A percentile compares a stretch with the other conserved stretches of the same genome.
Conservation (phyloP, 2,888 invertebrate species). For the Coremacera marginata region DNA sequence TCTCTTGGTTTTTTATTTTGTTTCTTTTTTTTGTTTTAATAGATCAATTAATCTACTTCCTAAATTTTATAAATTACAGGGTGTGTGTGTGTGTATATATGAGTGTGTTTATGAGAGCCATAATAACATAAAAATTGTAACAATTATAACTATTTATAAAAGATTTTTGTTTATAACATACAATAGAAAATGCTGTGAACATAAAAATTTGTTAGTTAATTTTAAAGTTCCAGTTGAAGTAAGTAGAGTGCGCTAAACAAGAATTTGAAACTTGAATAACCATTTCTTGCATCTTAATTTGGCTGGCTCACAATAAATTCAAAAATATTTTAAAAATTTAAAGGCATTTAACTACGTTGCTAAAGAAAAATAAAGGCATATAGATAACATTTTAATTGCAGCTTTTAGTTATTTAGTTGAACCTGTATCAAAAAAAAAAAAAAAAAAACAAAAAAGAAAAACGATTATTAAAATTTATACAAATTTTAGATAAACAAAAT, state of each 20-base stretch:
- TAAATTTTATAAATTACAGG: constrained; percentile 28
- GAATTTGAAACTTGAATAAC: too few species aligned
- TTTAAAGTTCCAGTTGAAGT: too few species aligned
- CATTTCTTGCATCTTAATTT: too few species aligned
- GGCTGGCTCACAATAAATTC: too few species aligned
- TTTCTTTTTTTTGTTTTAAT: background rate
- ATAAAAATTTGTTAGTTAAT: background rate
- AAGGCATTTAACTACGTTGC: too few species aligned
- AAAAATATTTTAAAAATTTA: too few species aligned
- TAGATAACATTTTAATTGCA: background rate
- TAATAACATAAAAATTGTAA: too few species aligned
- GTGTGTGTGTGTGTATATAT: background rate
- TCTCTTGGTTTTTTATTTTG: background rate
- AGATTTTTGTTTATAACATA: background rate
- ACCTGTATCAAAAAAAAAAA: background rate
- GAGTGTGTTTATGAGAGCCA: background rate
- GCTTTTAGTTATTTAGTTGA: background rate
- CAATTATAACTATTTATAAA: background rate
- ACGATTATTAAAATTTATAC: too few species aligned
- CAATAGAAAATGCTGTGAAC: constrained; percentile 7
- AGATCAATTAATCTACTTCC: constrained; percentile 19
- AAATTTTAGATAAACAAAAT: too few species aligned
- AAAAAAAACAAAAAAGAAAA: too few species aligned
- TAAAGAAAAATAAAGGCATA: constrained; percentile 3
- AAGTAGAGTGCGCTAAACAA: too few species aligned